Percentiles rank a stretch among this genome's conserved stretches.
Conservation (phyloP, 2,113 vertebrate genomes). For the Tachuris rubrigastra region DNA sequence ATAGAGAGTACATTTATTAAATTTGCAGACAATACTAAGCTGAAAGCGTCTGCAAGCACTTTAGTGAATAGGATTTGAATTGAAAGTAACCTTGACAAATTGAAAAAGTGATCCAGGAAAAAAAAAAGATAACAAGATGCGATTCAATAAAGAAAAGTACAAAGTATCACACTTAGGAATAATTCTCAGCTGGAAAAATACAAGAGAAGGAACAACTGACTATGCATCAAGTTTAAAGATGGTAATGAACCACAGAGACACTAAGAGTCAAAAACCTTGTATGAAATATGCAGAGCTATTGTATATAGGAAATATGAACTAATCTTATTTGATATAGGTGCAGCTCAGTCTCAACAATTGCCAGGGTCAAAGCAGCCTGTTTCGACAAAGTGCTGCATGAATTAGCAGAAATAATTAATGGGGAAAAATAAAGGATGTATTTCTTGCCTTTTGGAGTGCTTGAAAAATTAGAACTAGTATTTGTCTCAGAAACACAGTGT, state of each 20-base stretch:
- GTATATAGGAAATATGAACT: not conserved
- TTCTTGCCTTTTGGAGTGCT: not conserved
- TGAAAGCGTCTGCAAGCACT: constrained; percentile 54
- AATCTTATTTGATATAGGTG: not conserved
- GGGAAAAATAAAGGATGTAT: not conserved
- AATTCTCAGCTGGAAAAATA: not conserved
- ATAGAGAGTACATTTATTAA: constrained; percentile 47
- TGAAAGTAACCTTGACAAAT: constrained; percentile 53
- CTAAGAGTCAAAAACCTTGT: not conserved
- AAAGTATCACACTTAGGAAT: not conserved
- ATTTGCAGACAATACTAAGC: constrained; percentile 42
- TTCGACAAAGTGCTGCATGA: not conserved
- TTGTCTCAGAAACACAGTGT: not conserved
- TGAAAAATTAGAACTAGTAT: not conserved
- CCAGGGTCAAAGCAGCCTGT: not conserved
- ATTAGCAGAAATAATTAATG: not conserved
- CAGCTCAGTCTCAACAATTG: not conserved
- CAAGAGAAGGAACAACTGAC: not conserved
- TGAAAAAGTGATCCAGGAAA: not conserved
- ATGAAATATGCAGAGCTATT: not conserved
- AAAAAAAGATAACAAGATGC: not conserved
- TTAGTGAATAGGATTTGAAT: constrained; percentile 50
- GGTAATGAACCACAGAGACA: not conserved
- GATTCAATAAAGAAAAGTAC: constrained; percentile 8
- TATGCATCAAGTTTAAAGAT: not conserved